phyloP scores from a whole-genome alignment of 2,113 vertebrate species.

The Lepus europaeus region DNA sequence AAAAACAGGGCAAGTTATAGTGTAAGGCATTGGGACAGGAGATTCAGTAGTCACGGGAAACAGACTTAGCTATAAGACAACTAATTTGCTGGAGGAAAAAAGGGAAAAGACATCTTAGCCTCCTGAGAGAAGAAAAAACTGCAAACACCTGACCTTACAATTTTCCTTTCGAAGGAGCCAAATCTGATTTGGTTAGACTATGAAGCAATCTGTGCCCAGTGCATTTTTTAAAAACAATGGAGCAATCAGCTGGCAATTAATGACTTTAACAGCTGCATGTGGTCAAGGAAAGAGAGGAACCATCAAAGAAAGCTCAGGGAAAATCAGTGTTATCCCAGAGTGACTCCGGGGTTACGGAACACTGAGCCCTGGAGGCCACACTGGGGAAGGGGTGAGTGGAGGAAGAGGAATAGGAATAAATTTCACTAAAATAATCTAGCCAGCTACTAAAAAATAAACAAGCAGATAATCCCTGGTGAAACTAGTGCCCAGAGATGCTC shows the following conservation, averaged over 20 bases:
- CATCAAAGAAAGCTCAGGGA: neutral
- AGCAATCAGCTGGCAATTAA: slow-evolving; percentile 44
- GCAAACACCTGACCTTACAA: slow-evolving; percentile 22
- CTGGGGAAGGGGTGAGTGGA: neutral
- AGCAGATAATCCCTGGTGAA: neutral
- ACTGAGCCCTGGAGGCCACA: neutral
- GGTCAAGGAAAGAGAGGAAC: neutral
- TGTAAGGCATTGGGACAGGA: neutral
- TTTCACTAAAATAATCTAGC: slow-evolving; percentile 37
- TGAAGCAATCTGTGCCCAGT: slow-evolving; percentile 10
- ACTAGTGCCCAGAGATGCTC: neutral
- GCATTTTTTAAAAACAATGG: slow-evolving; percentile 36
- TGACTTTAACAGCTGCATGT: slow-evolving; percentile 42
- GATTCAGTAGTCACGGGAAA: neutral
- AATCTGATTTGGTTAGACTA: slow-evolving; percentile 35
- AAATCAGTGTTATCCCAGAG: slow-evolving; percentile 10
- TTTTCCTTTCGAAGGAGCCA: slow-evolving; percentile 31
- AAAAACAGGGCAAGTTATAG: neutral
- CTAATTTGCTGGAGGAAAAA: neutral
- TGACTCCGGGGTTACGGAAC: neutral
- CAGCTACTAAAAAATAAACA: neutral
- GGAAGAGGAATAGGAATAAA: neutral
- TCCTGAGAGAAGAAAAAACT: neutral
- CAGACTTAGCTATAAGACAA: neutral
- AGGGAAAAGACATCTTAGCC: neutral